A percentile compares a stretch with the other conserved stretches of the same genome.
Conservation (phyloP, 2,888 invertebrate species). For the Xylota sylvarum region DNA sequence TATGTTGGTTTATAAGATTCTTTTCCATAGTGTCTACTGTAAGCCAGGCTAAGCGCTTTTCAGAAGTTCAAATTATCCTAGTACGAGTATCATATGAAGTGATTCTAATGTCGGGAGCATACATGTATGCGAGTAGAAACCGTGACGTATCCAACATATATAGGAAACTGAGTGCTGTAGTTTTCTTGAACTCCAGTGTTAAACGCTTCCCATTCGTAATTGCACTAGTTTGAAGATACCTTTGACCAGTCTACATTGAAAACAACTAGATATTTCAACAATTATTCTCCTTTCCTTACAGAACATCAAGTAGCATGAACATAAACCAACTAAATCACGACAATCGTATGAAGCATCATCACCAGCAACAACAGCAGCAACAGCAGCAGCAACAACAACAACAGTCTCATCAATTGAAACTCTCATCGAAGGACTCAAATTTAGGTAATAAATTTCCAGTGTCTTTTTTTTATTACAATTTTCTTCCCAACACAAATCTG, state of each 20-base stretch:
- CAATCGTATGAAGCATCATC: constrained; percentile 83
- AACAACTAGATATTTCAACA: not conserved
- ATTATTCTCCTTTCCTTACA: constrained; percentile 52
- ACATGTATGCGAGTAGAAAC: no score
- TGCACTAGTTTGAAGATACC: no score
- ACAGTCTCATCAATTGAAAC: constrained; percentile 78
- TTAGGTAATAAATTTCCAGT: constrained; percentile 76
- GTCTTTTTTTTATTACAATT: constrained; percentile 13
- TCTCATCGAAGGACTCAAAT: constrained; percentile 78
- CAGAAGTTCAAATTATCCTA: no score
- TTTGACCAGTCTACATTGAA: not conserved
- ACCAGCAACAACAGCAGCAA: constrained; percentile 76
- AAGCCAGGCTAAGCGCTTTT: no score
- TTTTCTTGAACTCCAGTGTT: no score
- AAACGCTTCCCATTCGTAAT: no score
- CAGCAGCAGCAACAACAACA: constrained; percentile 67
- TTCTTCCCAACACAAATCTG: constrained; percentile 61
- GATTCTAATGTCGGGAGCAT: no score
- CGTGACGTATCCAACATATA: no score
- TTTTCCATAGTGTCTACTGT: no score
- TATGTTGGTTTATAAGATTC: no score
- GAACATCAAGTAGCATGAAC: constrained; percentile 79
- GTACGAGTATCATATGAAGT: no score
- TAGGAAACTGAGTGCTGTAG: no score
- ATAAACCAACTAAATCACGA: constrained; percentile 84